These are phyloP conservation scores for Isoperla grammatica DNA, from an alignment of 2,888 invertebrate genomes.

Conservation along the genomic window DNA sequence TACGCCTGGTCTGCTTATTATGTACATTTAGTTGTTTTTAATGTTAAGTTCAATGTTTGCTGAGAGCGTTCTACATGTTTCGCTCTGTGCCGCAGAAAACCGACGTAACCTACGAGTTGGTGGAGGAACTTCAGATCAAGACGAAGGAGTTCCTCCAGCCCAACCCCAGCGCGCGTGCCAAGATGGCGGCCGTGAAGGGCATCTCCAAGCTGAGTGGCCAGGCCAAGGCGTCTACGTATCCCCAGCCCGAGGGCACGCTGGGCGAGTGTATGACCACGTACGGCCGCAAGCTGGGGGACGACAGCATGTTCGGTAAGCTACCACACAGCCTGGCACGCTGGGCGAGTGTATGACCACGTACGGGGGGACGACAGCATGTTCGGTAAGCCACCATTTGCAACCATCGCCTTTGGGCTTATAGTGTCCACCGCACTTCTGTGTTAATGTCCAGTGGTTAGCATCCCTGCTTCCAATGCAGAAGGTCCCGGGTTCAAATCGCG, in stretches of 20 bases:
- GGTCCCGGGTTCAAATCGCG: no score
- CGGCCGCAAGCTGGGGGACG: conserved; percentile 93
- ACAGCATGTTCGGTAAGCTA: conserved; percentile 78
- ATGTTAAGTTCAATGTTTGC: no score
- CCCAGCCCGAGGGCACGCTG: conserved; percentile 95
- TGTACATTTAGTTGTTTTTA: no score
- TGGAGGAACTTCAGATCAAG: conserved; percentile 93
- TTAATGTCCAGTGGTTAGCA: no score
- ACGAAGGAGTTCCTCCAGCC: conserved; percentile 99
- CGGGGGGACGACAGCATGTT: conserved; percentile 92
- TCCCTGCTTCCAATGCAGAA: no score
- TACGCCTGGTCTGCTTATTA: no score
- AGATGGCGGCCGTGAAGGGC: conserved; percentile 92
- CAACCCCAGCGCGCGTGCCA: conserved; percentile 92
- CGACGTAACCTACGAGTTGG: conserved; percentile 93
- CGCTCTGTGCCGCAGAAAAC: conserved; percentile 71
- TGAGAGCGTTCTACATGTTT: no score
- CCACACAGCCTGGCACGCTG: conserved; percentile 89
- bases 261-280: conserved; percentile 96
- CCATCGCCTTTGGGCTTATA: conserved; percentile 22
- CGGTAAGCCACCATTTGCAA: conserved; percentile 60
- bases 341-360: conserved; percentile 96
- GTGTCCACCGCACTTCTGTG: no score
- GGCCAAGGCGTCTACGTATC: conserved; percentile 95
- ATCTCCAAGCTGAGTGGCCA: conserved; percentile 96